phyloP scores from a whole-genome alignment of 2,797 vertebrate species.

The Coregonus sp. region DNA sequence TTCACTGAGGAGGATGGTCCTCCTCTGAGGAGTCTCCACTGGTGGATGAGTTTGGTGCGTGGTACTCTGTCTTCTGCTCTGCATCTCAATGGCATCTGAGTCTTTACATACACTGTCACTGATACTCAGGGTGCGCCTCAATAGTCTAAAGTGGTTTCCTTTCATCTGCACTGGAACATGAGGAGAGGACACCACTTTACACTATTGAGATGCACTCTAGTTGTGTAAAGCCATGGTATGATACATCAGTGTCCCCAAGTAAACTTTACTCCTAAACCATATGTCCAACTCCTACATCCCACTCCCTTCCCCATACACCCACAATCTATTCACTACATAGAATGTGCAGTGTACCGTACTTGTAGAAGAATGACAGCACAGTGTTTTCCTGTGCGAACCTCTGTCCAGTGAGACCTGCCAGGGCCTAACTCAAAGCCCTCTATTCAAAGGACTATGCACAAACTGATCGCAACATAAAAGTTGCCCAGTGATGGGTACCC shows the following conservation, averaged over 20 bases:
- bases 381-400: not conserved
- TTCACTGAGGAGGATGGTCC: too few relatives aligned
- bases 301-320: not conserved
- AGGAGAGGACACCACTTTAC: too few relatives aligned
- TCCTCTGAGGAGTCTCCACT: too few relatives aligned
- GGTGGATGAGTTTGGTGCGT: too few relatives aligned
- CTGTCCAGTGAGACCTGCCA: not conserved
- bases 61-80: too few relatives aligned
- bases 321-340: not conserved
- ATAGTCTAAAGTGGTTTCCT: too few relatives aligned
- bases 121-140: too few relatives aligned
- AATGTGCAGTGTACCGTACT: not conserved
- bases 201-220: too few relatives aligned
- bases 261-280: not conserved
- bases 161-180: too few relatives aligned
- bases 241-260: not conserved
- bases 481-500: constrained; percentile 13
- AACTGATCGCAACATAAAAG: constrained; percentile 7
- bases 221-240: too few relatives aligned
- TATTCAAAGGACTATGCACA: not conserved
- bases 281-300: not conserved
- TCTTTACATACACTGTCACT: too few relatives aligned
- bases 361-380: not conserved
- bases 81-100: too few relatives aligned
- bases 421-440: not conserved